These are phyloP conservation scores for Drosophila kurseongensis DNA, from an alignment of 1,140 invertebrate genomes.

Conservation along the genomic window DNA sequence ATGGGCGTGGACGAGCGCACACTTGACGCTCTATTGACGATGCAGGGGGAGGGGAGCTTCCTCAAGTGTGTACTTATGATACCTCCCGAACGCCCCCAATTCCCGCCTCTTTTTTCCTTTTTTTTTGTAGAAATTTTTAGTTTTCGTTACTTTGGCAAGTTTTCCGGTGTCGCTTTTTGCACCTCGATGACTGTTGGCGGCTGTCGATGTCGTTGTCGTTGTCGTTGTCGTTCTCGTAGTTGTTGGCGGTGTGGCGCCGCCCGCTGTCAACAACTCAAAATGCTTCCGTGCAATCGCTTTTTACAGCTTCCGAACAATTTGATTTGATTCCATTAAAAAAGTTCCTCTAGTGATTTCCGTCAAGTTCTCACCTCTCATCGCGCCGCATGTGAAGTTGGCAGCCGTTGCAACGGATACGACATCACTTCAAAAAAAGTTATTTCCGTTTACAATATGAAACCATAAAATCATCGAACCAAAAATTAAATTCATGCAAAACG, in stretches of 20 bases:
- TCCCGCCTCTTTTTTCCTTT: conserved; percentile 16
- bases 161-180: conserved; percentile 69
- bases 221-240: conserved; percentile 27
- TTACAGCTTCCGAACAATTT: conserved; percentile 84
- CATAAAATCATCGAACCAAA: neutral
- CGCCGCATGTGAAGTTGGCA: conserved; percentile 41
- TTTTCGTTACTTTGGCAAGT: conserved; percentile 68
- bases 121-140: conserved; percentile 52
- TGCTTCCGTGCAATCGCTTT: conserved; percentile 83
- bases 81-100: conserved; percentile 29
- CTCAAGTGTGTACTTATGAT: conserved; percentile 76
- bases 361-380: conserved; percentile 36
- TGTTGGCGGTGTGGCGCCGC: conserved; percentile 27
- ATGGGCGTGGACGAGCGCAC: conserved; percentile 72
- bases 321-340: conserved; percentile 84
- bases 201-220: conserved; percentile 37
- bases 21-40: conserved; percentile 74
- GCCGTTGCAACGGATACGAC: conserved; percentile 46
- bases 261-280: conserved; percentile 78
- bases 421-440: conserved; percentile 6
- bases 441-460: neutral
- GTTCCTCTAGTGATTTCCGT: conserved; percentile 79
- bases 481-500: neutral
- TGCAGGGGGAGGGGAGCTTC: conserved; percentile 34
- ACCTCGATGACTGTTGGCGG: conserved; percentile 69